phyloP scores from a whole-genome alignment of 2,797 vertebrate species.

The Pipistrellus nathusii region DNA sequence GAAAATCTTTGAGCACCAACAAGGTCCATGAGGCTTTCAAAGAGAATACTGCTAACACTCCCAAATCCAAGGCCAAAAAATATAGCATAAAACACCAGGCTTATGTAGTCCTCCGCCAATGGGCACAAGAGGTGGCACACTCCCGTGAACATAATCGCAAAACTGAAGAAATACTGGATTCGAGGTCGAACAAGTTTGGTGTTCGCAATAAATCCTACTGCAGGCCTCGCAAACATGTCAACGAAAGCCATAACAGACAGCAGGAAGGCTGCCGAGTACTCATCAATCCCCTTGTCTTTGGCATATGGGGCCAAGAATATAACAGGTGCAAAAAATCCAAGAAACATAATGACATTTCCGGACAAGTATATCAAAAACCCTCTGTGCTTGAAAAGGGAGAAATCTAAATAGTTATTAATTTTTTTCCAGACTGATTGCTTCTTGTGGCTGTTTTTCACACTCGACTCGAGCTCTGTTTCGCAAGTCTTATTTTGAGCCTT shows the following conservation, averaged over 20 bases:
- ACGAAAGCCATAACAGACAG: conserved; percentile 97
- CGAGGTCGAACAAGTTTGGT: conserved; percentile 92
- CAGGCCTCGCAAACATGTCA: conserved; percentile 97
- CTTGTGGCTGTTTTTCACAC: conserved; percentile 82
- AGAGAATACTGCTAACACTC: conserved; percentile 97
- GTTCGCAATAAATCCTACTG: conserved; percentile 96
- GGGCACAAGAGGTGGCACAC: conserved; percentile 96
- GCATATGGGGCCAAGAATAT: conserved; percentile 97
- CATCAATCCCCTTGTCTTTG: conserved; percentile 95
- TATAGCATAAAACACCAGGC: conserved; percentile 94
- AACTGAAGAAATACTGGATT: conserved; percentile 98
- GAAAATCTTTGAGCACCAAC: conserved; percentile 96
- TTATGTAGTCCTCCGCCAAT: conserved; percentile 91
- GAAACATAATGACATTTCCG: conserved; percentile 97
- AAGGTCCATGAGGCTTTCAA: conserved; percentile 97
- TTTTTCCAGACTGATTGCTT: conserved; percentile 86
- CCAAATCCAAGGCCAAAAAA: conserved; percentile 98
- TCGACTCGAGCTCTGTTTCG: conserved; percentile 75
- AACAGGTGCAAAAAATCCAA: conserved; percentile 97
- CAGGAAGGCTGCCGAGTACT: conserved; percentile 96
- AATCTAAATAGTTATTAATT: conserved; percentile 94
- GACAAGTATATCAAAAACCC: conserved; percentile 98
- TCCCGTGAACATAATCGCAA: conserved; percentile 95
- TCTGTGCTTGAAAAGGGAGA: conserved; percentile 96
- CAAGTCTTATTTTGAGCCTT: conserved; percentile 86